Evolutionary conservation across 1,140 invertebrate species (phyloP), one percentile per base, ranked within the genome.

Genomic region (Anastrepha obliqua): DNA sequence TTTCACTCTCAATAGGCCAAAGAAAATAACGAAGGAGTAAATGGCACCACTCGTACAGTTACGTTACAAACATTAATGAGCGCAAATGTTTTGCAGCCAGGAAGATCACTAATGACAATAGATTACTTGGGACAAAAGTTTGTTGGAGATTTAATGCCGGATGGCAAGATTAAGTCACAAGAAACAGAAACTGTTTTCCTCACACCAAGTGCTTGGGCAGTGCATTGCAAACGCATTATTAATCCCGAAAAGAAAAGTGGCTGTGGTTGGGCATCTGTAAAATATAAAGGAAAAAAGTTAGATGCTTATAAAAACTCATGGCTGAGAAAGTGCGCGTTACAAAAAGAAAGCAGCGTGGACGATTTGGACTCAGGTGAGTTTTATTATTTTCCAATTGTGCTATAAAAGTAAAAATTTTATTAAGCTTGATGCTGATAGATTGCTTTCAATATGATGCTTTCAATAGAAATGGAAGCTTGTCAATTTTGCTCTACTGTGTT

Each of bases 111-210:
- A 74, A 96, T 98, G 95, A 97, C 97, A 44, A 97, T 98, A 89
- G 97, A 98, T 93, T 98, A 98, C 94, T 94, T 98, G 96, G 97
- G 98, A 29, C 97, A 98, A 94, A 97, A 96, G 91, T 98, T 98
- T 94, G 95, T 97, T 88, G 98, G 97, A 51, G 97, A 98, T 93
- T 94, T 98, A 39, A 94, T 98, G 89, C 92, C 96, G 65, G 97
- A 97, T 95, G 98, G 98, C 55, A 97, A 97, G 94, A 98, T 98
- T 87, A 96, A 96, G 92, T 98, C 97, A 88, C 96, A 97, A 93
- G 97, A 98, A 94, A 97, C 97, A 85, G 96, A 97, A 92, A 96
- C 97, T 88, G 95, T 97, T 90, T 98, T 98, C 93, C 96, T 96
- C 88, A 97, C 97, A n/a, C 97, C 97, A 39, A 98, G 97, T 90